Base-by-base conservation (phyloP, 2,113 vertebrate species). In the Chinchilla lanigera region DNA sequence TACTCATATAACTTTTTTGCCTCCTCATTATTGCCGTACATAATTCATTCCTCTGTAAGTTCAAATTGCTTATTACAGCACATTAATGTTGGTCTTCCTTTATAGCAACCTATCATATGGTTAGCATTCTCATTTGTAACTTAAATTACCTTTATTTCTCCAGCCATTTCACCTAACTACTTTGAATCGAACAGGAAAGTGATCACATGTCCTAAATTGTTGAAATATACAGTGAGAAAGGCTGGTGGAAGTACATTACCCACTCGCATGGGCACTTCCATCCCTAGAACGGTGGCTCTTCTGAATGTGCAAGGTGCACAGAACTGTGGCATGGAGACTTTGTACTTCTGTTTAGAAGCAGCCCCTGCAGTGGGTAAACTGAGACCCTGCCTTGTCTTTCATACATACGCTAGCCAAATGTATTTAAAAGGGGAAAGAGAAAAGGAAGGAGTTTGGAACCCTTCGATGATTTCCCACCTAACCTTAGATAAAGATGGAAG, bases 91-190 rank as follows among this genome's bases (percentile, higher is more conserved):
- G 94, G 87, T 97, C 97, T 96, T 93, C 97, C 90, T 95, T 97
- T 95, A 97, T 47, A 95, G 95, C 73, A 52, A 93, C 94, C 82
- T 91, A 96, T 94, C 95, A 93, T 63, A 85, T 78, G 82, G 90
- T 95, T 90, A 97, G 94, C 94, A 90, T 94, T 93, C 95, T 97
- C 97, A 94, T 96, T 97, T 93, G 71, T 86, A 97, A 95, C 92
- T 92, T 69, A 95, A 97, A 95, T 90, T 96, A 90, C 93, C 84
- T 97, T 97, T 87, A 93, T 96, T 97, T 96, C 96, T 97, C 82
- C 90, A 96, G 89, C 50, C 97, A 94, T 93, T 96, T 96, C 89
- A 77, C 86, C 67, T 89, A 94, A 97, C 86, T 92, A 84, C 90
- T 89, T 86, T 13, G 86, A 97, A 94, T 97, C 96, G 86, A 93